Evolutionary conservation across 2,888 invertebrate genomes (phyloP), one percentile per base, ranked within the genome.

Genomic region (Drosophila atripex): DNA sequence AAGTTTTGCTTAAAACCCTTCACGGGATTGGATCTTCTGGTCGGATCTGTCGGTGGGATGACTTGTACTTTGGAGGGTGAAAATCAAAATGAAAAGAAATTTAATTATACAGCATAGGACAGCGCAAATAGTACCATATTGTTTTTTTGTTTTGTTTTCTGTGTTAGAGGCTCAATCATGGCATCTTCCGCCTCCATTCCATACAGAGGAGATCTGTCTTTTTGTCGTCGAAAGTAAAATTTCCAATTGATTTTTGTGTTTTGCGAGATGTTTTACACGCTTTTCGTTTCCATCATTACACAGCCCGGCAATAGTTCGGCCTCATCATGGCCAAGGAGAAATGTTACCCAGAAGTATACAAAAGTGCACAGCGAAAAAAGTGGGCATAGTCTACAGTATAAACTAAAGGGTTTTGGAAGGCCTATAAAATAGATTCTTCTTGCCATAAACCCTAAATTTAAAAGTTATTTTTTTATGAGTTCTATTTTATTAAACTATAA

Each of bases 71-170:
- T 83, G 70, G 57, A 63, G 82, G 87, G 87, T 84, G 87, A 83
- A 86, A 86, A 82, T 82, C 82, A 71, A 86, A 86, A 84, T 53
- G 87, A 78, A 82, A 82, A 84, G 84, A 88, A 84, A 84, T 84
- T 87, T 84, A 84, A 87, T 88, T 86, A 86, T 82, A 86, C 75
- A 71, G 43, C 64, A 39, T 64, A 65, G 64, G 64, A 76, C 83
- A 75, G 80, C 72, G 83, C 86, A 87, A 87, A 88, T 82, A 82
- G 87, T 86, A 61, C 71, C 45, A 71, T 54, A 55, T 63, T 63
- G 45, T 61, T 71, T 73, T 18, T 11, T 12, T 41, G 16, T 28
- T 43, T 39, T 43, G 63, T 51, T 58, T 72, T 63, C 8, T 78
- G 28, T 38, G 69, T 38, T 57, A 7, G 47, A 43, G 46, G 54